Evolutionary conservation across 35 echinoderm and acorn worm species (phyloP).

Genomic region (Holothuria glaberrima): DNA sequence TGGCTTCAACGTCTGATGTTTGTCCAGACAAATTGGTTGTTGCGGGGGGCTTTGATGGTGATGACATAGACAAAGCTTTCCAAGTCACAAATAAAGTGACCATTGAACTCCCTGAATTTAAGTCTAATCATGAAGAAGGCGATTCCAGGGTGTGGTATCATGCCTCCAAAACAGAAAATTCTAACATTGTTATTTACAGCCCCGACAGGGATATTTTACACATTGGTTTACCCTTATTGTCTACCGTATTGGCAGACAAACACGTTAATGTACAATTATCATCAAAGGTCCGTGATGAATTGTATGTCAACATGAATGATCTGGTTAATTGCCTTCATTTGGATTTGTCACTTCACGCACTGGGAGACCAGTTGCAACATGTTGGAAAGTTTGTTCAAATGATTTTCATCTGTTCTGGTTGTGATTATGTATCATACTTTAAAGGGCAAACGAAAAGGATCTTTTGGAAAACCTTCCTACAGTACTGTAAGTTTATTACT

Average conservation of each 20-base stretch:
- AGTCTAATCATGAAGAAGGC: constrained; percentile 52
- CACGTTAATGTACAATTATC: constrained; percentile 42
- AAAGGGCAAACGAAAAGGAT: constrained; percentile 36
- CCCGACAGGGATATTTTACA: too few relatives aligned
- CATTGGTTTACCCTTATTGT: too few relatives aligned
- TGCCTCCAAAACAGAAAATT: too few relatives aligned
- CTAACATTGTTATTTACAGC: too few relatives aligned
- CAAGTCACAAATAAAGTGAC: background rate
- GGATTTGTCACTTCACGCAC: constrained; percentile 16
- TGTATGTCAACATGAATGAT: constrained; percentile 55
- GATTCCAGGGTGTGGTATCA: too few relatives aligned
- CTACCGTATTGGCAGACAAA: background rate
- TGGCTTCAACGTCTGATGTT: constrained; percentile 8
- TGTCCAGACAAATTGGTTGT: background rate
- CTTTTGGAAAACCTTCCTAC: constrained; percentile 5
- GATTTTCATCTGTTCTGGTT: constrained; percentile 67
- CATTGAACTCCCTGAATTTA: background rate
- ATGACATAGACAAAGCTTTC: constrained; percentile 57
- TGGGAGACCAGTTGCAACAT: constrained; percentile 14
- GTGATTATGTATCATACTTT: constrained; percentile 80
- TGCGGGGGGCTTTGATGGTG: constrained; percentile 45
- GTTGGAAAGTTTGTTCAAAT: constrained; percentile 54
- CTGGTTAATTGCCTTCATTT: constrained; percentile 3
- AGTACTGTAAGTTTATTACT: constrained; percentile 9
- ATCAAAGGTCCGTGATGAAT: constrained; percentile 41